Percentiles rank a stretch among this genome's conserved stretches.
Conservation (phyloP, 2,888 invertebrate species). For the Andricus quercusramuli region DNA sequence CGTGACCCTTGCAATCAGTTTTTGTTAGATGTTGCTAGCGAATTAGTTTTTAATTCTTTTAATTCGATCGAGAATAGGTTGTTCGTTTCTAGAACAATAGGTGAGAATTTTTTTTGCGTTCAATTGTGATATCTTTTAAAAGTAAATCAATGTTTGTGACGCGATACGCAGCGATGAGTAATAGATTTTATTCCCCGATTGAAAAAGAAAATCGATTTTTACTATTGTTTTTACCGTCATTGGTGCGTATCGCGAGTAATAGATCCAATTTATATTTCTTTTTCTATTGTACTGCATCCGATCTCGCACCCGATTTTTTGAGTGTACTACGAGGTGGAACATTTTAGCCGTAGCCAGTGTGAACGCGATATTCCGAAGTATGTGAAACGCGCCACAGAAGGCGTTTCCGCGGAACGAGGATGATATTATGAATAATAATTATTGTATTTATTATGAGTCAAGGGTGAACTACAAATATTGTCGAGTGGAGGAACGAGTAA, state of each 20-base stretch:
- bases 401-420: conserved; percentile 44
- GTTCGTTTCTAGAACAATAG: conserved; percentile 30
- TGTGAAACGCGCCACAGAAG: conserved; percentile 3
- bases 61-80: conserved; percentile 17
- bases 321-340: conserved; percentile 17
- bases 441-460: conserved; percentile 61
- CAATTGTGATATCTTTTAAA: conserved; percentile 39
- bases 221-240: conserved; percentile 11
- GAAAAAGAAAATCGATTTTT: background rate
- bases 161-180: background rate
- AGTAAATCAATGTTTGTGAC: conserved; percentile 24
- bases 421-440: conserved; percentile 53
- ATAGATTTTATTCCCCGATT: conserved; percentile 1
- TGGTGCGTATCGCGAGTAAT: conserved; percentile 19
- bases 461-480: conserved; percentile 46
- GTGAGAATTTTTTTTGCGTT: conserved; percentile 23
- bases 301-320: background rate
- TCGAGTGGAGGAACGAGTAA: conserved; percentile 51
- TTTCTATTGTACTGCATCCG: conserved; percentile 15
- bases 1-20: conserved; percentile 47
- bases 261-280: conserved; percentile 18
- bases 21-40: conserved; percentile 47
- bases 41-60: conserved; percentile 49
- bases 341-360: conserved; percentile 35
- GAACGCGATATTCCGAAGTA: too few species aligned